A percentile compares a stretch with the other conserved stretches of the same genome.
Conservation (phyloP, 2,113 vertebrate genomes). For the Rhinoptilus africanus region DNA sequence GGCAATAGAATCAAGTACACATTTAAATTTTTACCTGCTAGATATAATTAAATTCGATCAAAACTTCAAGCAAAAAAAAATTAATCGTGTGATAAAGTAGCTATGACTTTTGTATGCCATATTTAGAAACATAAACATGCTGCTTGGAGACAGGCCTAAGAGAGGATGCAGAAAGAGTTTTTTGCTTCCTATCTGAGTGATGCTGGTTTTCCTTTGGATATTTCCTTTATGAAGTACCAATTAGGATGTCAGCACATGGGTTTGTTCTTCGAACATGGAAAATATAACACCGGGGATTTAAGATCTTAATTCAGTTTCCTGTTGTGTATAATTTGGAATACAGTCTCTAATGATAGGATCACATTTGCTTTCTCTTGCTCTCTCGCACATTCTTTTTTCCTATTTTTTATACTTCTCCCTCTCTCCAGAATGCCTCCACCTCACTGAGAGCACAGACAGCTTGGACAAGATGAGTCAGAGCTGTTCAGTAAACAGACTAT, state of each 20-base stretch:
- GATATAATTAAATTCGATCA: neutral
- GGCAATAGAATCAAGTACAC: neutral
- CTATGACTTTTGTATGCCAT: neutral
- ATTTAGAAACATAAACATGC: neutral
- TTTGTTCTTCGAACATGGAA: neutral
- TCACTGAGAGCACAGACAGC: constrained; percentile 8
- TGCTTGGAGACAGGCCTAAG: neutral
- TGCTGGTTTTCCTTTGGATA: neutral
- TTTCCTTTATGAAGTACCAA: neutral
- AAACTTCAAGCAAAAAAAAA: neutral
- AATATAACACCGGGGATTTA: neutral
- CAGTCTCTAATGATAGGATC: neutral
- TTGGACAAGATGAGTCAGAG: constrained; percentile 53
- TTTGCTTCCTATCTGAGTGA: neutral
- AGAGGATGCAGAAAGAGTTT: neutral
- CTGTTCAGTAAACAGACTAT: constrained; percentile 16
- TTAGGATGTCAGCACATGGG: neutral
- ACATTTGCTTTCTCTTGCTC: neutral
- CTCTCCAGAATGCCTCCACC: neutral
- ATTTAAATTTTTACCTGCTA: neutral
- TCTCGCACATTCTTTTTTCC: neutral
- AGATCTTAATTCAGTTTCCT: neutral
- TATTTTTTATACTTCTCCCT: neutral
- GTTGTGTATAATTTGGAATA: neutral
- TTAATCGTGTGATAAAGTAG: neutral